Percentiles rank a stretch among this genome's conserved stretches.
phyloP scores from a whole-genome alignment of 1,140 invertebrate genomes.

The Drosophila saltans region DNA sequence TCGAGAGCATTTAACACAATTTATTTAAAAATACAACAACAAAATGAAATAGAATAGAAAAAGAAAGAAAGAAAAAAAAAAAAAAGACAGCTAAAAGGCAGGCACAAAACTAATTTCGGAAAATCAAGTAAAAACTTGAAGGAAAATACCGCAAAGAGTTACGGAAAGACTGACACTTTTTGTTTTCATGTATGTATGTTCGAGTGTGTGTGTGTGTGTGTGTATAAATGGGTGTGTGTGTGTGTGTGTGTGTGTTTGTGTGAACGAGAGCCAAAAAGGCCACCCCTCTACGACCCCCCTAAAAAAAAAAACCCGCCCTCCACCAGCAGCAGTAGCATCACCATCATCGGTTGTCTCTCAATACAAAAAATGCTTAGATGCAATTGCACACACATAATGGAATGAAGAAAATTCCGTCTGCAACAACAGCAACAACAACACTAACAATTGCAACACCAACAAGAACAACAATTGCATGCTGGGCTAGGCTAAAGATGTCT shows the following conservation, averaged over 20 bases:
- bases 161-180: constrained; percentile 58
- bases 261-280: constrained; percentile 78
- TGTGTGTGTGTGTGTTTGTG: constrained; percentile 64
- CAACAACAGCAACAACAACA: constrained; percentile 43
- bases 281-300: neutral
- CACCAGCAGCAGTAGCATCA: constrained; percentile 15
- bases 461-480: constrained; percentile 66
- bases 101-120: constrained; percentile 76
- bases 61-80: constrained; percentile 14
- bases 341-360: constrained; percentile 69
- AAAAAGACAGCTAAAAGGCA: constrained; percentile 34
- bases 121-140: constrained; percentile 79
- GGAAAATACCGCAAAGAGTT: constrained; percentile 77
- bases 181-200: constrained; percentile 22
- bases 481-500: constrained; percentile 65
- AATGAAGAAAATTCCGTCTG: constrained; percentile 83
- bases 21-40: constrained; percentile 68
- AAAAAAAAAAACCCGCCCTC: neutral
- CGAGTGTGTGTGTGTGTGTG: constrained; percentile 64
- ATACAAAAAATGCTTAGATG: constrained; percentile 79
- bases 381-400: constrained; percentile 80
- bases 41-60: constrained; percentile 15
- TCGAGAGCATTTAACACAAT: constrained; percentile 77
- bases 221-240: constrained; percentile 36
- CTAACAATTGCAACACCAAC: constrained; percentile 31